A percentile compares a stretch with the other conserved stretches of the same genome.
Conservation (phyloP, 2,113 vertebrate genomes). For the Echinops telfairi region DNA sequence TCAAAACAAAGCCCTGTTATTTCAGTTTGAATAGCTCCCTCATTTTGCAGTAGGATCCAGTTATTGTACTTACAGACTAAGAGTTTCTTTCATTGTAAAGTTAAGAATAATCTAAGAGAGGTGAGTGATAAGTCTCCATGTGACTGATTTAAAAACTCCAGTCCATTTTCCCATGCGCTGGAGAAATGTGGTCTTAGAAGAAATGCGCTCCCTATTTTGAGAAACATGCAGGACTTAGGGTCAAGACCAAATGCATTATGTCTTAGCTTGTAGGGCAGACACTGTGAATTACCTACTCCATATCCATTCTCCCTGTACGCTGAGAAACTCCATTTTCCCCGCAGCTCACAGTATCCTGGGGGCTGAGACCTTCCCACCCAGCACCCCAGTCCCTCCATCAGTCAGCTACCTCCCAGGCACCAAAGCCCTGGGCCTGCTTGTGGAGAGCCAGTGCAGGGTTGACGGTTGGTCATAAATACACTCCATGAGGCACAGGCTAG, state of each 20-base stretch:
- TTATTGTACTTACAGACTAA: conserved; percentile 68
- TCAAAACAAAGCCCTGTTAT: conserved; percentile 57
- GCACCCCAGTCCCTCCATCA: not conserved
- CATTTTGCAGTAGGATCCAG: conserved; percentile 51
- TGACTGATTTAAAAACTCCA: conserved; percentile 23
- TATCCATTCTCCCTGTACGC: not conserved
- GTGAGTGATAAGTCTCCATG: conserved; percentile 7
- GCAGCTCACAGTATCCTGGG: not conserved
- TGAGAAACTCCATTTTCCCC: accelerated
- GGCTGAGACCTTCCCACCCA: not conserved
- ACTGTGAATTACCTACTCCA: not conserved
- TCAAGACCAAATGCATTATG: not conserved
- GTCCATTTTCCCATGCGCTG: not conserved
- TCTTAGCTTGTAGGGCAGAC: conserved; percentile 20
- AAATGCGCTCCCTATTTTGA: not conserved
- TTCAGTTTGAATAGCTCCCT: conserved; percentile 57
- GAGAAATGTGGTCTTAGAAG: not conserved
- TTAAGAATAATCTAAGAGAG: conserved; percentile 69
- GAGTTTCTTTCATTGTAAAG: conserved; percentile 58
- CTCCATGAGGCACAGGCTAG: conserved; percentile 48
- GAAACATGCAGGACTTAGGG: not conserved
- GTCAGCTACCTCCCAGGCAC: not conserved
- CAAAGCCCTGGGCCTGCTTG: not conserved
- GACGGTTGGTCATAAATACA: conserved; percentile 46
- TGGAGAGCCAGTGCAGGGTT: conserved; percentile 48